Conservation (phyloP, 2,113 vertebrate genomes). For the Phylloscopus trochilus region DNA sequence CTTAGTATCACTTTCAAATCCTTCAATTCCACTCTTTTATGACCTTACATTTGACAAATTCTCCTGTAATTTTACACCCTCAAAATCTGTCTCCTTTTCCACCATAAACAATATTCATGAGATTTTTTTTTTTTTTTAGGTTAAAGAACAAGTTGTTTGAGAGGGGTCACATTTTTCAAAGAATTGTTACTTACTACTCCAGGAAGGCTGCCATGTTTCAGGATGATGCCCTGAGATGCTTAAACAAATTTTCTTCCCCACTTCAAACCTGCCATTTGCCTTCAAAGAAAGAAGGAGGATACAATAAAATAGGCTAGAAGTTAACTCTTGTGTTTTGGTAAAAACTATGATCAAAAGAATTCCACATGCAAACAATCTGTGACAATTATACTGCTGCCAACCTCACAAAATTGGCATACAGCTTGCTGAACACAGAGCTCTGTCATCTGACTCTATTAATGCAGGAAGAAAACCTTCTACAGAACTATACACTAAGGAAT, state of each 20-base stretch:
- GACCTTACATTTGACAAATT: background rate
- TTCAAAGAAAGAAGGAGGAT: slow-evolving; percentile 55
- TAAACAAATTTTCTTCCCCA: slow-evolving; percentile 98
- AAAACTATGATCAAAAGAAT: background rate
- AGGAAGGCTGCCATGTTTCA: slow-evolving; percentile 98
- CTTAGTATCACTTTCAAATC: background rate
- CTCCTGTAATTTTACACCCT: background rate
- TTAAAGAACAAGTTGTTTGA: background rate
- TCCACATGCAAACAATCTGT: background rate
- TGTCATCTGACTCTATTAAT: background rate
- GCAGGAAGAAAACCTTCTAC: background rate
- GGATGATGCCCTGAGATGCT: slow-evolving; percentile 99
- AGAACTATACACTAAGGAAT: background rate
- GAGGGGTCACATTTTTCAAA: background rate
- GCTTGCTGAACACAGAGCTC: background rate
- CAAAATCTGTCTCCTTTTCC: background rate
- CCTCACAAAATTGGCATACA: background rate
- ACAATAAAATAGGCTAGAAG: background rate
- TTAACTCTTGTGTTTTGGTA: background rate
- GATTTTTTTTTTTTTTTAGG: background rate
- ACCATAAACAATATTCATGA: background rate
- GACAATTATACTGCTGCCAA: background rate
- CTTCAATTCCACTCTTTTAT: background rate
- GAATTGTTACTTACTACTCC: slow-evolving; percentile 90
- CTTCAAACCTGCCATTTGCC: slow-evolving; percentile 97